Conservation (phyloP, 2,113 vertebrate species). For the Gorsachius goisagi region DNA sequence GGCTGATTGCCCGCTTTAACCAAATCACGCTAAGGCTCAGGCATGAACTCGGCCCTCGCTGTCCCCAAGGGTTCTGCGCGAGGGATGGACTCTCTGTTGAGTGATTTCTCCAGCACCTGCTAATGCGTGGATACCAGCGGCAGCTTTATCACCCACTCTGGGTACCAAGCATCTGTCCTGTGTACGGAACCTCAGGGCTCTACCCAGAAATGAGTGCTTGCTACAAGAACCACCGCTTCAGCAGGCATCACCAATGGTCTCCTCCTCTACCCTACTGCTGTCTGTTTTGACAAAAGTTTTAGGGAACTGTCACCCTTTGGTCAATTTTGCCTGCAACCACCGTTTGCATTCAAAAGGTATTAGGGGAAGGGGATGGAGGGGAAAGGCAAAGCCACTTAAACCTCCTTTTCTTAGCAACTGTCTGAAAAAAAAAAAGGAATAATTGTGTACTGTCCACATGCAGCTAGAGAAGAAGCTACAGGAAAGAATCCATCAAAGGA, state of each 20-base stretch:
- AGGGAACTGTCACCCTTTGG: neutral
- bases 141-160: neutral
- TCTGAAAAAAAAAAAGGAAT: neutral
- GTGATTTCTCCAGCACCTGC: fast-evolving
- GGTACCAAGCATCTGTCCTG: neutral
- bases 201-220: neutral
- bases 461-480: neutral
- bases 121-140: fast-evolving
- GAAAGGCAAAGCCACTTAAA: neutral
- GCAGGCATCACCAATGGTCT: neutral
- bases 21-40: neutral
- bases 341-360: neutral
- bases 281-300: neutral
- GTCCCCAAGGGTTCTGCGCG: neutral
- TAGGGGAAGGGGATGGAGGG: neutral
- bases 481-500: constrained; percentile 45
- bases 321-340: neutral
- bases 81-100: neutral
- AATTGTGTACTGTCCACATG: neutral
- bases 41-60: neutral
- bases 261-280: fast-evolving
- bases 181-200: neutral
- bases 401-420: neutral
- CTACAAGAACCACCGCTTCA: neutral
- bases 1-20: neutral